Conservation (phyloP, 2,888 invertebrate species). For the Aphidoletes aphidimyza region DNA sequence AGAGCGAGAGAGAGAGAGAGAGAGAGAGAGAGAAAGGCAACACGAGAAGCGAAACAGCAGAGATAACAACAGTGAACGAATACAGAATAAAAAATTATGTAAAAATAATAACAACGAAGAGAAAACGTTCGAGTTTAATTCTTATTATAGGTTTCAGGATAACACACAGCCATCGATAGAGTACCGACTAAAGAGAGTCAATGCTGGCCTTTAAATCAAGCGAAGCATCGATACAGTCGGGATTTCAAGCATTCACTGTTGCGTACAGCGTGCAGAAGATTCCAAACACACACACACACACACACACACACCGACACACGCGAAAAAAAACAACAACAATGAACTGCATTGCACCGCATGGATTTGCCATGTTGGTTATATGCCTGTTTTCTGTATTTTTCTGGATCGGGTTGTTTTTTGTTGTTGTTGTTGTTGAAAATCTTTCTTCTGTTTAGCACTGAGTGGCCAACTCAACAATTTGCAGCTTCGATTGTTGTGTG, state of each 20-base stretch:
- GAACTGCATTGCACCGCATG: background rate
- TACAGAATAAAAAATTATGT: background rate
- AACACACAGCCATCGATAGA: background rate
- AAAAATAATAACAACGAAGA: slow-evolving; percentile 40
- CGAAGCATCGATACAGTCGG: background rate
- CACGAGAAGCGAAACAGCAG: background rate
- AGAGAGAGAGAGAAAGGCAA: background rate
- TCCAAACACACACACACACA: background rate
- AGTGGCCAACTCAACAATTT: background rate
- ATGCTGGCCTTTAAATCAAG: background rate
- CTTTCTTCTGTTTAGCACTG: background rate
- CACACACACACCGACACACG: background rate
- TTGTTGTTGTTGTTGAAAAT: no score
- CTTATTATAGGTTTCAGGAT: slow-evolving; percentile 43
- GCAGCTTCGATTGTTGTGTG: background rate
- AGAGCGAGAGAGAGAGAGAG: background rate
- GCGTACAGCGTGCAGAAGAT: background rate
- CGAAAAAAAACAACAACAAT: background rate
- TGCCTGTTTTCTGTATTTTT: background rate
- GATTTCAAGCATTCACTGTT: slow-evolving; percentile 13
- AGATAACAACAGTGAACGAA: no score
- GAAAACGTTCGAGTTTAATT: slow-evolving; percentile 52
- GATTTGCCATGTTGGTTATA: background rate
- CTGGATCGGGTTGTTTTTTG: no score
- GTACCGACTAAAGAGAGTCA: background rate